Base-by-base conservation (phyloP, 2,113 vertebrate genomes). In the Phoxinus phoxinus region DNA sequence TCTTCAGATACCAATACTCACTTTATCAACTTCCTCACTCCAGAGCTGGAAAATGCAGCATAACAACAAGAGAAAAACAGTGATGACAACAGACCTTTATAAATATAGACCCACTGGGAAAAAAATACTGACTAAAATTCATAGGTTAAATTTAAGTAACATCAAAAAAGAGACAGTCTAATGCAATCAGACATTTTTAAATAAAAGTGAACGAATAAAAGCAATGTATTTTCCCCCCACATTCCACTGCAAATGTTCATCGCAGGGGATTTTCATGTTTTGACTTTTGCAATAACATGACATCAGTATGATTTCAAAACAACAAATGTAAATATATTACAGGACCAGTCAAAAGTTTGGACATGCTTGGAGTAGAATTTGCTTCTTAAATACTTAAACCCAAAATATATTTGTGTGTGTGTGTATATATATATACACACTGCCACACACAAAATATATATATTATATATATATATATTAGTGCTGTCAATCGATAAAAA, bases 11-110 rank as follows among this genome's bases (percentile, higher is more conserved):
- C 46, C 2, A 9, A 72, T 71, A 90, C 89, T 90, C 77, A 90
- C 89, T 90, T 90, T 90, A 41, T 90, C 89, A 48, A 90, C 87
- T 71, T 90, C 89, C 76, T 88, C 89, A 83, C 89, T 90, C 89
- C 87, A 90, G 46, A 90, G 85, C 89, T 90, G 87, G 69, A 53
- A 44, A 73, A 48, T 1, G 89, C 83, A 88, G 89, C 89, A 88
- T 8, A 86, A 85, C 41, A 74, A 85, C 67, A 84, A 75, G 46
- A 90, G 30, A 86, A 37, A 15, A 83, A 65, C 56, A 80, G 32
- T 15, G 41, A 41, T 41, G 41, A 41, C 37, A 41, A 41, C 41
- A 9, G 8, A 41, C 1, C 37, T 69, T 69, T 35, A 35, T 15
- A 35, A 19, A 3, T 69, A 8, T 4, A 69, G 12, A 69, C 13